Evolutionary conservation across 2,888 invertebrate genomes (phyloP), one percentile per base, ranked within the genome.

Genomic region (Ophioninae sp.): DNA sequence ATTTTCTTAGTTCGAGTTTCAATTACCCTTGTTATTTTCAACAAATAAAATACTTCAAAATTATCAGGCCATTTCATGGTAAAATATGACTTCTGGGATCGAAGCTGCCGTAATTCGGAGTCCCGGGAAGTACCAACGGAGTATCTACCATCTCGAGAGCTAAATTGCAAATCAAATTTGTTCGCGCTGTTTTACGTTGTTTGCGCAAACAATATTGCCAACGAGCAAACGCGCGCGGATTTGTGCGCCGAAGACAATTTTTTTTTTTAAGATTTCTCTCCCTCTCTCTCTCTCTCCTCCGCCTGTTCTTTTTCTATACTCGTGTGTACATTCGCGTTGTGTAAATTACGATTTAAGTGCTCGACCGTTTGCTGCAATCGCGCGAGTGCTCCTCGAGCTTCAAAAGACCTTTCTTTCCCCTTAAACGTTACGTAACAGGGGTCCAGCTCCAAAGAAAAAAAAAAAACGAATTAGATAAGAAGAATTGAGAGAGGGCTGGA

Each of bases 311-410:
- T 30, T 3, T 30, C 30, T 30, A 3, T 30, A 30, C 30, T 58
- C 37, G 10, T 72, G 68, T 63, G 61, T 20, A 59, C 41, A 61
- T 83, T 73, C 51, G 64, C 73, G 77, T 69, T 80, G 77, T 69
- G 80, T 77, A 80, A 83, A 83, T 69, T 69, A 80, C 80, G 76
- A 58, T 59, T 83, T 83, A 80, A 80, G 80, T 76, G 68, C 71
- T 56, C 67, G 64, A 64, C 79, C 73, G 79, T 83, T 61, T 56
- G 67, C 71, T 67, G 67, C 76, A 56, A 51, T 65, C 30, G 59
- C 59, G 22, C 20, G 64, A 74, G 58, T 41, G 65, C 68, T 51
- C 73, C 56, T 64, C 56, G 44, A 61, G 20, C 41, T 58, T 41
- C 23, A 63, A 73, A 30, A 73, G 63, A 44, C 37, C 17, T 17